Conservation (phyloP, 2,888 invertebrate species). For the Xestobium rufovillosum region DNA sequence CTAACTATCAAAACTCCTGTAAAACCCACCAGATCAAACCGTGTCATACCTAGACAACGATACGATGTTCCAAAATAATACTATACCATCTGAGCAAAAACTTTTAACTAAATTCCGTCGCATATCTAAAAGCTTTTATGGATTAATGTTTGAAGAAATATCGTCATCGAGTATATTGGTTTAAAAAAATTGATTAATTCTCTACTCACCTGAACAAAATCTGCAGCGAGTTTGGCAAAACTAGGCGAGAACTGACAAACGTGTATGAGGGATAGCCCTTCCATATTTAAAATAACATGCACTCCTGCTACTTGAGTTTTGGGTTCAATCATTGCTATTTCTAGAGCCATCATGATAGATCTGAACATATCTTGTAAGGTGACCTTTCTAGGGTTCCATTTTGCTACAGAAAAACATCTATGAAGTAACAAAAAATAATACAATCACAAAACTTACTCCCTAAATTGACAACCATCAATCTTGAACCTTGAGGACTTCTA, state of each 20-base stretch:
- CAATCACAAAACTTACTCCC: constrained; percentile 51
- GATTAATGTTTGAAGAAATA: no score
- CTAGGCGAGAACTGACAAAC: constrained; percentile 69
- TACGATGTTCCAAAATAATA: no score
- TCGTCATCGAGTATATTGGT: no score
- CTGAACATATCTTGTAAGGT: constrained; percentile 61
- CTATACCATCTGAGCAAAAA: no score
- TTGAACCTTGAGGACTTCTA: constrained; percentile 58
- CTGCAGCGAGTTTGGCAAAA: constrained; percentile 63
- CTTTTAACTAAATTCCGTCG: no score
- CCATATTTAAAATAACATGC: constrained; percentile 67
- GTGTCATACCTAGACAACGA: no score
- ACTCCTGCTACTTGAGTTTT: constrained; percentile 70
- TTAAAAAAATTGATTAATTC: no score
- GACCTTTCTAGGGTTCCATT: constrained; percentile 69
- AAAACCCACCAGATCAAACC: no score
- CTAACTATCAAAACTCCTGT: no score
- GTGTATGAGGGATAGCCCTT: constrained; percentile 64
- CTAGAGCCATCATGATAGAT: constrained; percentile 59
- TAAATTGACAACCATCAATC: constrained; percentile 61
- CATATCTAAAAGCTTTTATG: no score
- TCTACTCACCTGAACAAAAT: constrained; percentile 58
- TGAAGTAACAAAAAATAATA: constrained; percentile 5
- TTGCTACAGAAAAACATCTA: constrained; percentile 43
- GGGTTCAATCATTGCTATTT: constrained; percentile 72